These are phyloP conservation scores for Cervus canadensis DNA, from an alignment of 2,113 vertebrate genomes.

Conservation along the genomic window DNA sequence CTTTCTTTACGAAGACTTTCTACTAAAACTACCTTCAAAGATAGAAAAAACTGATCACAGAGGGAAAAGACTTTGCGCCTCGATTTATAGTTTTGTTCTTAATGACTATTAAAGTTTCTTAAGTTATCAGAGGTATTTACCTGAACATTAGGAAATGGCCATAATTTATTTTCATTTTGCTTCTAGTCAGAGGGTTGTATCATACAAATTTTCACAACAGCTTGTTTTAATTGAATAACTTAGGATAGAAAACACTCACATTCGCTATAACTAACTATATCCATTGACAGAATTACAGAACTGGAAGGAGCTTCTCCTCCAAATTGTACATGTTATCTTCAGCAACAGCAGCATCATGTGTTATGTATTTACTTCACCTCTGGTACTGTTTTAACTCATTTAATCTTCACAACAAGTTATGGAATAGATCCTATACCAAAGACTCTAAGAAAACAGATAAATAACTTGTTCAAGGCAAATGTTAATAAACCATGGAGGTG, in stretches of 20 bases:
- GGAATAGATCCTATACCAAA: neutral
- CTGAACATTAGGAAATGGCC: neutral
- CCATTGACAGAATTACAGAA: neutral
- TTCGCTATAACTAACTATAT: neutral
- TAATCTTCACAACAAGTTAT: neutral
- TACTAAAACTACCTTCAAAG: constrained; percentile 14
- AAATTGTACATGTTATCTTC: neutral
- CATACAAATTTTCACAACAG: neutral
- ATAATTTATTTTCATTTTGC: constrained; percentile 39
- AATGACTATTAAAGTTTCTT: neutral
- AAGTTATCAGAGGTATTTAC: constrained; percentile 36
- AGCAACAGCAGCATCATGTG: neutral
- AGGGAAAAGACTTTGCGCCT: neutral
- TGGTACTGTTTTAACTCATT: neutral
- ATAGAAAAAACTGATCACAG: neutral
- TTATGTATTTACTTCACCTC: neutral
- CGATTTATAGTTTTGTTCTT: neutral
- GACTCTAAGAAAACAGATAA: neutral
- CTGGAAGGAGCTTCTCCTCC: neutral
- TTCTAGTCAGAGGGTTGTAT: constrained; percentile 18
- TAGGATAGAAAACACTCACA: neutral
- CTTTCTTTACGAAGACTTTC: neutral
- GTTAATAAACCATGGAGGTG: neutral
- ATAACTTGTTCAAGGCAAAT: neutral
- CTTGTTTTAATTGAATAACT: constrained; percentile 19